Base-by-base conservation (phyloP, 2,888 invertebrate species). In the Polyommatus iphigenia region DNA sequence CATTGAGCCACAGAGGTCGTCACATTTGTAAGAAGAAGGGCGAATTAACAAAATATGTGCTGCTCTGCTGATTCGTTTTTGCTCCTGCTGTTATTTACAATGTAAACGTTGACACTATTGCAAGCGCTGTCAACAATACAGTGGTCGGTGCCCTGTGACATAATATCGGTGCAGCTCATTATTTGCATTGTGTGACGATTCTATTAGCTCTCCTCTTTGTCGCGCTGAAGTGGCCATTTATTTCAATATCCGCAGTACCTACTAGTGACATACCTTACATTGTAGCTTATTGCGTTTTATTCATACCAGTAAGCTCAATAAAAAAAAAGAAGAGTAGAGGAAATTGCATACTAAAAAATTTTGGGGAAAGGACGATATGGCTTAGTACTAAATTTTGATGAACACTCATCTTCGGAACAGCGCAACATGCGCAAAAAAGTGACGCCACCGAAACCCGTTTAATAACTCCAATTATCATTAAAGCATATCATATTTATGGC, bases 401-500 rank as follows among this genome's bases (percentile, higher is more conserved):
- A 15, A 24, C 10, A 24, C 29, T 29, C 67, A 67, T 67, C 29
- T 29, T 67, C 18, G 13, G 32, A 67, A 32, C 18, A 24, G 62
- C 10, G 46, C 46, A 46, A 46, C 62, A 67, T 29, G 18, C 29
- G 67, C 67, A 15, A 67, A 29, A 67, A 67, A 67, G 29, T 32
- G 67, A 67, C 67, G 67, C 29, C 67, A 32, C 20, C 32, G 29
- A 67, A 67, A 67, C 67, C 29, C 15, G 67, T 67, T 29, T 29
- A 67, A 62, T 20, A 62, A 67, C 67, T 29, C 29, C 67, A 67
- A 67, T 67, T 67, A 67, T 67, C 67, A 32, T 67, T 32, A 67
- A 67, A 67, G 67, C 29, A 67, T 32, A 32, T 29, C 67, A 67
- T 67, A 67, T 67, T 67, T 67, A 67, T 67, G 67, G 4, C 29